Percentiles rank a stretch among this genome's conserved stretches.
Evolutionary conservation across 2,888 invertebrate genomes (phyloP).

Genomic region (Alloplasta piceator): DNA sequence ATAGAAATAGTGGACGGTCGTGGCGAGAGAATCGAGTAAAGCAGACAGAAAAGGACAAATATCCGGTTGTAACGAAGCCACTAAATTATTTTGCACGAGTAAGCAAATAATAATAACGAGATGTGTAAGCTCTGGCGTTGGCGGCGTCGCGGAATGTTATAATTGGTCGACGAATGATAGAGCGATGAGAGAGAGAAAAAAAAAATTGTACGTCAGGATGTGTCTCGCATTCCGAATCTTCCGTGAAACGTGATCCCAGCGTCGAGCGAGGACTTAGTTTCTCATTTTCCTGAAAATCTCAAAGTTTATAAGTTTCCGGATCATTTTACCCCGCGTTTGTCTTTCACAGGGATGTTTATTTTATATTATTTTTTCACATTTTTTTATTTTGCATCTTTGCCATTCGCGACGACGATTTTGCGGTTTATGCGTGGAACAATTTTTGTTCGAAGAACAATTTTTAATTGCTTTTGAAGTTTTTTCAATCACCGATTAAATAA

Average conservation of each 20-base stretch:
- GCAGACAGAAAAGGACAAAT: slow-evolving; percentile 7
- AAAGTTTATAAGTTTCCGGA: slow-evolving; percentile 20
- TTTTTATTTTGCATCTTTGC: neutral
- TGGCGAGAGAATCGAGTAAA: slow-evolving; percentile 41
- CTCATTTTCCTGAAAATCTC: slow-evolving; percentile 57
- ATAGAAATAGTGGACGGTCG: neutral
- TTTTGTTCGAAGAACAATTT: slow-evolving; percentile 22
- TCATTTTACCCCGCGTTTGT: slow-evolving; percentile 29
- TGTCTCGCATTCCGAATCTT: neutral
- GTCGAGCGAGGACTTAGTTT: slow-evolving; percentile 54
- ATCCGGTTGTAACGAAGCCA: slow-evolving; percentile 52
- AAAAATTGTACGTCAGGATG: neutral
- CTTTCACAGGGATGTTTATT: neutral
- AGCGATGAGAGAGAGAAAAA: neutral
- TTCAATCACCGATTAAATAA: slow-evolving; percentile 25
- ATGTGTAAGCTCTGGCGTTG: slow-evolving; percentile 29
- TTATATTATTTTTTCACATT: slow-evolving; percentile 8
- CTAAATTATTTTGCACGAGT: slow-evolving; percentile 55
- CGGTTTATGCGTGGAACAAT: slow-evolving; percentile 18
- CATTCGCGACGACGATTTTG: slow-evolving; percentile 18
- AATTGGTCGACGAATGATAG: slow-evolving; percentile 55
- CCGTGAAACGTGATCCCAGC: slow-evolving; percentile 53
- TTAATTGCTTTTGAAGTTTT: slow-evolving; percentile 53
- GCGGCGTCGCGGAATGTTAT: slow-evolving; percentile 41
- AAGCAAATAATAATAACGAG: slow-evolving; percentile 65